These are phyloP conservation scores for Anguilla megastoma DNA, from an alignment of 2,797 vertebrate genomes.

Conservation along the genomic window DNA sequence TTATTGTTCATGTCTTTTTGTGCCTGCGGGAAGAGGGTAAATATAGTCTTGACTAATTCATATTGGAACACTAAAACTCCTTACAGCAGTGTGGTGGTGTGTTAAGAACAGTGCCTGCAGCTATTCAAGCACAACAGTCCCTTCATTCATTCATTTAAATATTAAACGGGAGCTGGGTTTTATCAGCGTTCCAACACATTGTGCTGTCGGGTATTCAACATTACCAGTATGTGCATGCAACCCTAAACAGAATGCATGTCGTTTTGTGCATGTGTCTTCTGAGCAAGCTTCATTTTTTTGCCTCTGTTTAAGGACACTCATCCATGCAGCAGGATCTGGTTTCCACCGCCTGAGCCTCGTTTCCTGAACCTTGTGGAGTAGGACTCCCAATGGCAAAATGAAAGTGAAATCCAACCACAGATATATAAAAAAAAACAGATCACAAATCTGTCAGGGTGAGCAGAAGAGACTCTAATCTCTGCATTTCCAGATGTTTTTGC, in stretches of 20 bases:
- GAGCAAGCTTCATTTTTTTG: background rate
- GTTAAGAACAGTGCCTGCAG: background rate
- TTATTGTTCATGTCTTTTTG: background rate
- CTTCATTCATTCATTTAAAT: conserved; percentile 2
- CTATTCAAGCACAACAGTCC: background rate
- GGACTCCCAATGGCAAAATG: background rate
- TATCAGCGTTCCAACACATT: background rate
- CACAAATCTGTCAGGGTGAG: background rate
- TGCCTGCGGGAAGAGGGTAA: background rate
- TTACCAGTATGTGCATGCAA: background rate
- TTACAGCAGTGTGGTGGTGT: conserved; percentile 3
- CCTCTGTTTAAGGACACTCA: background rate
- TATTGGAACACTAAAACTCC: conserved; percentile 20
- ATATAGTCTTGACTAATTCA: conserved; percentile 17
- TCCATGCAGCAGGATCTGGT: background rate
- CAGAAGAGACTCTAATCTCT: background rate
- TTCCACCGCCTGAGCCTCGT: background rate
- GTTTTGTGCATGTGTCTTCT: background rate
- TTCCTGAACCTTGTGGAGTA: background rate
- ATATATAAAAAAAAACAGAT: background rate
- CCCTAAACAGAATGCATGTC: background rate
- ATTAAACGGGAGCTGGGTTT: background rate
- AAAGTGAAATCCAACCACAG: background rate
- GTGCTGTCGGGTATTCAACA: conserved; percentile 3
- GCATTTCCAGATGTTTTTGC: background rate